These are phyloP conservation scores for Macrotus californicus DNA, from an alignment of 2,113 vertebrate species.

Conservation along the genomic window DNA sequence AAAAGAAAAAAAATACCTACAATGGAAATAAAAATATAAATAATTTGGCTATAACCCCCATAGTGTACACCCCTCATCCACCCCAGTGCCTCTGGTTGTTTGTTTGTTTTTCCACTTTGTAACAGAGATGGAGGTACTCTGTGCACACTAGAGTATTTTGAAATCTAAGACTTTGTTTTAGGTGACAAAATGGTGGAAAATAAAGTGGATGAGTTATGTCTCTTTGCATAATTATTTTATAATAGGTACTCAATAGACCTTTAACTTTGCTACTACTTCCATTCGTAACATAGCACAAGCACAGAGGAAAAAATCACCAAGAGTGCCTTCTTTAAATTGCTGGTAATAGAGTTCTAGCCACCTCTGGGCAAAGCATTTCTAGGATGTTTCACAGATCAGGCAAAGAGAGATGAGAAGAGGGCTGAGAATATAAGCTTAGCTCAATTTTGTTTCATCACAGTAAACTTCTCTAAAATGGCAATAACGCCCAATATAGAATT, in stretches of 20 bases:
- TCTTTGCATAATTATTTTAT: slow-evolving; percentile 50
- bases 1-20: not conserved
- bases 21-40: not conserved
- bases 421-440: not conserved
- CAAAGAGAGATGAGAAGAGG: slow-evolving; percentile 24
- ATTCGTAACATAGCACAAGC: slow-evolving; percentile 1
- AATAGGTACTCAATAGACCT: not conserved
- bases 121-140: not conserved
- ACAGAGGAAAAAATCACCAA: slow-evolving; percentile 32
- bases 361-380: not conserved
- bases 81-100: not conserved
- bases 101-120: not conserved
- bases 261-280: not conserved
- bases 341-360: not conserved
- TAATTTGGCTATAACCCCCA: not conserved
- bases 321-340: not conserved
- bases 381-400: not conserved
- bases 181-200: slow-evolving; percentile 21
- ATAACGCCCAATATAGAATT: slow-evolving; percentile 5
- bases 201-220: slow-evolving; percentile 41
- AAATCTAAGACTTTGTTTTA: not conserved
- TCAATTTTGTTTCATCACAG: slow-evolving; percentile 51
- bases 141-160: not conserved
- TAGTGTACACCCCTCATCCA: not conserved
- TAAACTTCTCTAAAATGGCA: slow-evolving; percentile 48